phyloP scores from a whole-genome alignment of 1,140 invertebrate genomes.

The Caenorhabditis briggsae region DNA sequence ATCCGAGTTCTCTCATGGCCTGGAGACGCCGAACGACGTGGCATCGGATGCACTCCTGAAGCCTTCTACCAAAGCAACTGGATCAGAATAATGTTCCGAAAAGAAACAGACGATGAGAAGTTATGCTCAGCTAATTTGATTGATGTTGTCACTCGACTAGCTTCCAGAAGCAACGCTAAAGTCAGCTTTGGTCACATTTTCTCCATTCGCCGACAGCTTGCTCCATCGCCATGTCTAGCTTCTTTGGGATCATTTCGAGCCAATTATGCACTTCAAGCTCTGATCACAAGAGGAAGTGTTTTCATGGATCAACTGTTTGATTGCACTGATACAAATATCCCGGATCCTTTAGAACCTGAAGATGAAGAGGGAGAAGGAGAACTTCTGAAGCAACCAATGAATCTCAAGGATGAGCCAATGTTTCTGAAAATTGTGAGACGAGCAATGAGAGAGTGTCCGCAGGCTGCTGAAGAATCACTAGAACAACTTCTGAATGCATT shows the following conservation, averaged over 20 bases:
- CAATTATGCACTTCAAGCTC: slow-evolving; percentile 63
- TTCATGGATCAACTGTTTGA: slow-evolving; percentile 66
- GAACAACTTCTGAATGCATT: slow-evolving; percentile 64
- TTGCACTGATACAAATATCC: slow-evolving; percentile 7
- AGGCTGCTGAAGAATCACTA: slow-evolving; percentile 62
- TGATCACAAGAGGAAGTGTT: slow-evolving; percentile 59
- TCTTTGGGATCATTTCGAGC: slow-evolving; percentile 62
- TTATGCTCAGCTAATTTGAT: slow-evolving; percentile 19
- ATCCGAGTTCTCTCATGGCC: slow-evolving; percentile 8
- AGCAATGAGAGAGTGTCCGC: slow-evolving; percentile 62
- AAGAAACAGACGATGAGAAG: not conserved
- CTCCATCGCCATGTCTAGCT: not conserved
- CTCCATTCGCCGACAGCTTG: not conserved
- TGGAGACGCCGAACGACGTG: slow-evolving; percentile 4
- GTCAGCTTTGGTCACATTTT: slow-evolving; percentile 44
- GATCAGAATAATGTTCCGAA: not conserved
- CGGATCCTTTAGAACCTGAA: not conserved
- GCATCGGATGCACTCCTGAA: not conserved
- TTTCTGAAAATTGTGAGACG: slow-evolving; percentile 57
- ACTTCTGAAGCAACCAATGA: not conserved
- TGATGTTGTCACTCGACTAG: slow-evolving; percentile 17
- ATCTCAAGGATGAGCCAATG: slow-evolving; percentile 16
- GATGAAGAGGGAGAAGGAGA: not conserved
- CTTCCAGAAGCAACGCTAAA: not conserved
- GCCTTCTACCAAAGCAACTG: slow-evolving; percentile 11